These are phyloP conservation scores for Melanotaenia nigrans DNA, from an alignment of 2,797 vertebrate species.

Conservation along the genomic window DNA sequence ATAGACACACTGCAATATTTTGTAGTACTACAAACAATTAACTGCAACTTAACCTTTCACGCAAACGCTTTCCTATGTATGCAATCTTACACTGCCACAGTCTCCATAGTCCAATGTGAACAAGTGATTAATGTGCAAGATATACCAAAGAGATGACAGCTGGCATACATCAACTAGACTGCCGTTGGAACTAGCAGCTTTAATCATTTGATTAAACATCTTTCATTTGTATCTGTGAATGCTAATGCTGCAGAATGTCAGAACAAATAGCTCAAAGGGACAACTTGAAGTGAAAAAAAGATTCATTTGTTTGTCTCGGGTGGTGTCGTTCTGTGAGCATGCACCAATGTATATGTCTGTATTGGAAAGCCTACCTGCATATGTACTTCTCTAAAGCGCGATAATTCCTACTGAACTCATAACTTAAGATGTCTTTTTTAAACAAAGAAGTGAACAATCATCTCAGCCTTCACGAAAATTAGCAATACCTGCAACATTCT, in stretches of 20 bases:
- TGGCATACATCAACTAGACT: constrained; percentile 50
- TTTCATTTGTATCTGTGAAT: constrained; percentile 60
- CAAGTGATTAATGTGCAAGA: constrained; percentile 46
- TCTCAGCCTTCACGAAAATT: constrained; percentile 1
- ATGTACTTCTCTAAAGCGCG: background rate
- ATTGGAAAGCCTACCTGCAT: background rate
- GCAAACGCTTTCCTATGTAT: constrained; percentile 23
- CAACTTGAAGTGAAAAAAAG: constrained; percentile 25
- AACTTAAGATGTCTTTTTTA: background rate
- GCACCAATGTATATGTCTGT: background rate
- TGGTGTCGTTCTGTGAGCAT: constrained; percentile 16
- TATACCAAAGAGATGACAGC: constrained; percentile 61
- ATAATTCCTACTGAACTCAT: background rate
- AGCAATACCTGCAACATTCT: background rate
- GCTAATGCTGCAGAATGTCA: constrained; percentile 39
- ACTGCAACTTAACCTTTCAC: constrained; percentile 39
- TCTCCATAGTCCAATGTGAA: constrained; percentile 43
- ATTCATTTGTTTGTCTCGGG: constrained; percentile 38
- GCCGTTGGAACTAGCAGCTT: constrained; percentile 49
- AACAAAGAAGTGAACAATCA: constrained; percentile 12
- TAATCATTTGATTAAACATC: constrained; percentile 53
- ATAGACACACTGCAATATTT: constrained; percentile 6
- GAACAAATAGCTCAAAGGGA: constrained; percentile 55
- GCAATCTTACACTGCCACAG: constrained; percentile 22
- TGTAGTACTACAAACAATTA: constrained; percentile 41